Evolutionary conservation across 2,797 vertebrate species (phyloP).

Genomic region (Podargus strigoides): DNA sequence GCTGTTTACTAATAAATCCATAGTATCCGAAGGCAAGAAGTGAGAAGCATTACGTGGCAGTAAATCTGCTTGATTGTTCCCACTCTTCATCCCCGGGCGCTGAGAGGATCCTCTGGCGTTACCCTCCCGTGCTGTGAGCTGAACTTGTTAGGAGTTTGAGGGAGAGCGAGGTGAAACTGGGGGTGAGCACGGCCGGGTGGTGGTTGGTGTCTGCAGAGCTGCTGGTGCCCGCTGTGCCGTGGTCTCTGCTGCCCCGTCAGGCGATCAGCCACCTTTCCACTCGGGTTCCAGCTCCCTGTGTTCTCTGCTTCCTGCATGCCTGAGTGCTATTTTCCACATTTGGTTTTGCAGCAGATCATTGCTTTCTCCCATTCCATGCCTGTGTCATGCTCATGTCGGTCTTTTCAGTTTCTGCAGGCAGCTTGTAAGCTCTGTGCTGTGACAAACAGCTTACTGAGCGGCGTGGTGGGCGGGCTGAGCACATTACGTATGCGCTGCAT

Average conservation of each 20-base stretch:
- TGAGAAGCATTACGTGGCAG: neutral
- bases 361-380: neutral
- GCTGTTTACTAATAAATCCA: neutral
- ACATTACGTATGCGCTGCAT: neutral
- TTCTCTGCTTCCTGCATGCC: too few relatives aligned
- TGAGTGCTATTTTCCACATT: neutral
- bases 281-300: too few relatives aligned
- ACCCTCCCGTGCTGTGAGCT: neutral
- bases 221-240: rapidly evolving
- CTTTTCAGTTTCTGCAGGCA: neutral
- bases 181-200: neutral
- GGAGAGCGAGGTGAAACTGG: neutral
- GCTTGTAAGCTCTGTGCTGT: neutral
- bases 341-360: neutral
- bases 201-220: neutral
- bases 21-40: neutral
- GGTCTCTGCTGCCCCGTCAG: too few relatives aligned
- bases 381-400: neutral
- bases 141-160: neutral
- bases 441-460: neutral
- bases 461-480: neutral
- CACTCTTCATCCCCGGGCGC: too few relatives aligned
- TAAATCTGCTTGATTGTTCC: too few relatives aligned
- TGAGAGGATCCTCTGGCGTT: neutral
- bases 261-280: too few relatives aligned